Evolutionary conservation across 2,797 vertebrate genomes (phyloP), one percentile per base, ranked within the genome.

Genomic region (Alca torda): DNA sequence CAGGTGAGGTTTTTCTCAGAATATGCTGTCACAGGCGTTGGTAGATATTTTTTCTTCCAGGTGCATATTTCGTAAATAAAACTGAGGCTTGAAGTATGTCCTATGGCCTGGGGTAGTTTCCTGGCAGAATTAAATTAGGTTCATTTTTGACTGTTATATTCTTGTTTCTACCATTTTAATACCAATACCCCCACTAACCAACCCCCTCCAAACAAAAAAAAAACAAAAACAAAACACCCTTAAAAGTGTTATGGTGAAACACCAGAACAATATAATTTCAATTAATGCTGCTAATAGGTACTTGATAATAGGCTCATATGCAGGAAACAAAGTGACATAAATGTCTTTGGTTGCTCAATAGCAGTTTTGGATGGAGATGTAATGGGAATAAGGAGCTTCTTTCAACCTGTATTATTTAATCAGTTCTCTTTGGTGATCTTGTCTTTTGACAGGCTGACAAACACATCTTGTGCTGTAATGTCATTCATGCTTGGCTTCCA

Each of bases 381-480:
- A 78, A 72, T 37, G 30, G 80, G 60, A 69, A 25, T 56, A 76
- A 90, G 64, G 74, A 74, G 65, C 60, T 90, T 78, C 65, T 64
- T 92, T 95, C 67, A 86, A 70, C 79, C 50, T 84, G 33, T 72
- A 17, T 93, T 92, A 93, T 92, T 95, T 87, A 92, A 77, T 95
- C 85, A 53, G 67, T 91, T 95, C 46, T 68, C 46, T 95, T 91
- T 68, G 77, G 88, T 94, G 84, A 93, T 96, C 39, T 67, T 51
- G 39, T 80, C 78, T 84, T 91, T 81, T 95, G 96, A 97, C 95
- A 96, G 75, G 59, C 93, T 96, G 90, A 95, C 88, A 93, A 97
- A 97, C 93, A 51, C 60, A 61, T 95, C 72, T 94, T 80, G 28
- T 50, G n/a, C 87, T 93, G 64, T 80, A 84, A 89, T 84, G 93